Evolutionary conservation across 2,113 vertebrate genomes (phyloP), one percentile per base, ranked within the genome.

Genomic region (Polypterus senegalus): DNA sequence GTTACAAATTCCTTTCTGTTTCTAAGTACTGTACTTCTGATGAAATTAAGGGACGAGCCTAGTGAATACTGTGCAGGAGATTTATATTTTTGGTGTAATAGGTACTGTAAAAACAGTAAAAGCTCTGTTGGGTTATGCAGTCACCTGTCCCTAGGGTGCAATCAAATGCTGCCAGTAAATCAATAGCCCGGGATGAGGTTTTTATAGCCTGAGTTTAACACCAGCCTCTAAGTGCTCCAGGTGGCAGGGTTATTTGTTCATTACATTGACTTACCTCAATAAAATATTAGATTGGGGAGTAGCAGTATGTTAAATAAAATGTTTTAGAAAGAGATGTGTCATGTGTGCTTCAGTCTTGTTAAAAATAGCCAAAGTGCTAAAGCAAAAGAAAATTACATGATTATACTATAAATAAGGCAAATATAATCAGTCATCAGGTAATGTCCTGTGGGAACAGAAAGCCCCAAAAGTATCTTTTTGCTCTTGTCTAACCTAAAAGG

Each of bases 21-120:
- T 27, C 27, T 27, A 27, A 27, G 27, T 27, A 27, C 27, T 27
- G 27, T 27, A 27, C 27, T 2, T 27, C 27, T 27, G 27, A 27
- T 27, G 27, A 27, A 27, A 27, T 27, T 27, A 73, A 64, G 77
- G 70, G 43, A 27, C 62, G 76, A 72, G 71, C 68, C 67, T 76
- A 77, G 58, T 76, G 70, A 81, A 88, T 88, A 76, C 84, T 83
- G 80, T 80, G 71, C 68, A 77, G 74, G 80, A 88, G 78, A 88
- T 89, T 86, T 89, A 88, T 90, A 89, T 88, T 77, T 83, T 86
- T 86, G 79, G 77, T 88, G 76, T 88, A 88, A 87, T 81, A 85
- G 75, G 73, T 77, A 86, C 77, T 83, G 77, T 89, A 86, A 88
- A 27, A 91, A 86, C 79, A 85, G 81, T 80, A 76, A 85, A 81